Conservation (phyloP, 2,797 vertebrate genomes). For the Sebastes iracundus region DNA sequence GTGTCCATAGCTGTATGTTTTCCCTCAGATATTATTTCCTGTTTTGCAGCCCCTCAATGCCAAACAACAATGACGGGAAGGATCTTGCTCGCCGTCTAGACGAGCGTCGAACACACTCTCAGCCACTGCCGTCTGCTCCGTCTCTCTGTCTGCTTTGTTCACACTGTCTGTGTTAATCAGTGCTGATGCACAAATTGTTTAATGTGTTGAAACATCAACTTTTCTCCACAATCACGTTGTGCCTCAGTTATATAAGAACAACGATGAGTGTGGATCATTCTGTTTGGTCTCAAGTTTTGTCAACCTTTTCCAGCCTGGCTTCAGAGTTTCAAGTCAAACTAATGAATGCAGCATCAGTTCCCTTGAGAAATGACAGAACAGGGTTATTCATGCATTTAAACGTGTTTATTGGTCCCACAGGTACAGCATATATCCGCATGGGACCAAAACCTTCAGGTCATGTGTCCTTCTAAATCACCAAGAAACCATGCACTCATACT, state of each 20-base stretch:
- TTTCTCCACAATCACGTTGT: neutral
- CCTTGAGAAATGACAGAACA: neutral
- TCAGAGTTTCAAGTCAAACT: neutral
- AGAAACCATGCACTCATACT: neutral
- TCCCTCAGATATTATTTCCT: conserved; percentile 68
- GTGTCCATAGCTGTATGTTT: conserved; percentile 41
- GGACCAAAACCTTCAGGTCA: neutral
- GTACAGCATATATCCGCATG: neutral
- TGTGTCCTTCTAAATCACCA: neutral
- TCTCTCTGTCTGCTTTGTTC: conserved; percentile 46
- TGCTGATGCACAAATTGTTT: conserved; percentile 5
- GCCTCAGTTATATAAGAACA: neutral
- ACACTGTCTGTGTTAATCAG: conserved; percentile 16
- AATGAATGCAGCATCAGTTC: neutral
- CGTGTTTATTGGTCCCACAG: neutral
- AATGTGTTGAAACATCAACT: conserved; percentile 2
- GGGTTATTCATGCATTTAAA: neutral
- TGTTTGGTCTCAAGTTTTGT: neutral
- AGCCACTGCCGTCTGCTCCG: conserved; percentile 37
- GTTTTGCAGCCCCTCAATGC: conserved; percentile 75
- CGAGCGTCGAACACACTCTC: conserved; percentile 58
- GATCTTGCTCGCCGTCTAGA: conserved; percentile 77
- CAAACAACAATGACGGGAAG: conserved; percentile 79
- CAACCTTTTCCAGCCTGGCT: neutral
- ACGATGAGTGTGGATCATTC: neutral